Conservation (phyloP, 2,797 vertebrate species). For the Benthosema pterotum region DNA sequence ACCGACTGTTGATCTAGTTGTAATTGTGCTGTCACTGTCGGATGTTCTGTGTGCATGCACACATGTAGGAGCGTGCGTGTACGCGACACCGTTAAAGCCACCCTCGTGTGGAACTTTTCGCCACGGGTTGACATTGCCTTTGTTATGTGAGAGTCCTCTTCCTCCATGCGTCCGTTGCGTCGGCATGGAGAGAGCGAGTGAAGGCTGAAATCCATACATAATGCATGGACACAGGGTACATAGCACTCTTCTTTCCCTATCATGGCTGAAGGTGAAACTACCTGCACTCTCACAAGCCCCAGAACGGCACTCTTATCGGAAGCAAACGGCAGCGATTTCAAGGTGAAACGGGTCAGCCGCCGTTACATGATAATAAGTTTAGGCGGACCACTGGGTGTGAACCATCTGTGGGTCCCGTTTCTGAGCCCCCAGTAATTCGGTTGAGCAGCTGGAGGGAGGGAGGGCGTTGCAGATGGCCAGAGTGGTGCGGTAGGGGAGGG, state of each 20-base stretch:
- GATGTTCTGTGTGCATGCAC: too few species aligned
- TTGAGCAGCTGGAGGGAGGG: slow-evolving; percentile 77
- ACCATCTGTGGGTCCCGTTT: slow-evolving; percentile 73
- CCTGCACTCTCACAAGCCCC: slow-evolving; percentile 43
- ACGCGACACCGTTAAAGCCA: too few species aligned
- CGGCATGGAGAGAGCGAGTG: slow-evolving; percentile 35
- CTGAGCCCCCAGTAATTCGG: slow-evolving; percentile 66
- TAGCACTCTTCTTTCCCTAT: slow-evolving; percentile 54
- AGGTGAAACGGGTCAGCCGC: slow-evolving; percentile 78
- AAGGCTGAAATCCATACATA: slow-evolving; percentile 58
- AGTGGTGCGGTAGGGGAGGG: slow-evolving; percentile 33
- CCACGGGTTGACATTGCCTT: too few species aligned
- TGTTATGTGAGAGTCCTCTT: slow-evolving; percentile 7
- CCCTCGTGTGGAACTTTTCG: too few species aligned
- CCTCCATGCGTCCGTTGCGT: slow-evolving; percentile 25
- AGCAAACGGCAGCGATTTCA: slow-evolving; percentile 65
- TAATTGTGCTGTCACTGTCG: too few species aligned
- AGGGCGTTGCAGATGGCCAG: slow-evolving; percentile 78
- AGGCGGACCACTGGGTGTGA: slow-evolving; percentile 77
- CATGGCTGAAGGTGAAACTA: slow-evolving; percentile 65
- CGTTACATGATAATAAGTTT: slow-evolving; percentile 81
- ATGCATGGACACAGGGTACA: slow-evolving; percentile 49
- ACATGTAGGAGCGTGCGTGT: too few species aligned
- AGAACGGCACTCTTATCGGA: slow-evolving; percentile 46
- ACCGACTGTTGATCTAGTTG: too few species aligned